These are phyloP conservation scores for Diarsia brunnea DNA, from an alignment of 2,888 invertebrate species.

Conservation along the genomic window DNA sequence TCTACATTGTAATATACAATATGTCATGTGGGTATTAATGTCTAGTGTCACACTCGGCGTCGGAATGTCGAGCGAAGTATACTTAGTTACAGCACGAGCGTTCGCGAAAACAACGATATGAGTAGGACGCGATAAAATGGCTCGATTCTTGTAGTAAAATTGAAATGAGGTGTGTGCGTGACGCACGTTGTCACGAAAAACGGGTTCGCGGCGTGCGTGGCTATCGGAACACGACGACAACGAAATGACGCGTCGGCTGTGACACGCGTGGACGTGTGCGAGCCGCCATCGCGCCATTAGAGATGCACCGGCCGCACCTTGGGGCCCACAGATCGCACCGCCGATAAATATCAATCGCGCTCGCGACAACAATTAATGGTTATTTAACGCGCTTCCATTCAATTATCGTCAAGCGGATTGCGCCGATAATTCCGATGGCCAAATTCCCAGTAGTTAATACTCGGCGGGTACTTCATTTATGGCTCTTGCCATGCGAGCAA, in stretches of 20 bases:
- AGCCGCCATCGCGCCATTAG: conserved; percentile 69
- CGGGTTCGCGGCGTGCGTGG: conserved; percentile 73
- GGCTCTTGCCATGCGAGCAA: conserved; percentile 78
- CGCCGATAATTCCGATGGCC: conserved; percentile 84
- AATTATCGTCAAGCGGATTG: conserved; percentile 86
- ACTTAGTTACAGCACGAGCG: conserved; percentile 64
- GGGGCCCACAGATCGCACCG: conserved; percentile 70
- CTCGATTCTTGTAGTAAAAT: conserved; percentile 76
- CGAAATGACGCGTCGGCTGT: conserved; percentile 67
- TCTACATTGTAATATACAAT: conserved; percentile 72
- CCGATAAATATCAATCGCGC: conserved; percentile 82
- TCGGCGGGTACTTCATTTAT: conserved; percentile 82
- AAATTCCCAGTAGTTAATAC: conserved; percentile 85
- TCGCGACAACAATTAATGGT: conserved; percentile 85
- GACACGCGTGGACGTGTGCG: conserved; percentile 63
- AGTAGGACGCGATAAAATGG: conserved; percentile 69
- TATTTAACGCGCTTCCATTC: conserved; percentile 87
- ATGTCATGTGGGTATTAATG: conserved; percentile 73
- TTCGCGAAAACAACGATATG: conserved; percentile 72
- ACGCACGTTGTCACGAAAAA: conserved; percentile 79
- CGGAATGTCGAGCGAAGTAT: conserved; percentile 67
- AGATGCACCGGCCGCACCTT: conserved; percentile 67
- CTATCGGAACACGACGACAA: conserved; percentile 76
- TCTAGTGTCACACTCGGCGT: conserved; percentile 71
- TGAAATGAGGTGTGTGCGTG: conserved; percentile 79